Conservation (phyloP, 2,888 invertebrate genomes). For the Scaptodrosophila latifasciaeformis region DNA sequence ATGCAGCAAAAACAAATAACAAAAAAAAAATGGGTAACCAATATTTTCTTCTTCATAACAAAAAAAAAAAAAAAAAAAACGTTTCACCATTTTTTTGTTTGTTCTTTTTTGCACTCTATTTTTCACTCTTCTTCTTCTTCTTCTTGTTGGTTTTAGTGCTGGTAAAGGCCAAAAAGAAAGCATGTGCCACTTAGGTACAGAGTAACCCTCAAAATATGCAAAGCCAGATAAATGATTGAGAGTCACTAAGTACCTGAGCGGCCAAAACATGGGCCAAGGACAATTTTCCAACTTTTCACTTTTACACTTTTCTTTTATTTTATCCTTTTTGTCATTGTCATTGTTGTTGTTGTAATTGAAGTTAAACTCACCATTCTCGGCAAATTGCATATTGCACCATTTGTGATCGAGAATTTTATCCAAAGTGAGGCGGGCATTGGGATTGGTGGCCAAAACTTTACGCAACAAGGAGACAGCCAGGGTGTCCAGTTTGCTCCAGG, state of each 20-base stretch:
- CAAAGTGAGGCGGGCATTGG: slow-evolving; percentile 81
- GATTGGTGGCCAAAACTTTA: slow-evolving; percentile 83
- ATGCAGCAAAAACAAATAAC: slow-evolving; percentile 62
- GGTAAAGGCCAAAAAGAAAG: slow-evolving; percentile 1
- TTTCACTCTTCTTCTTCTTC: not conserved
- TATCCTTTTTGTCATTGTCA: not conserved
- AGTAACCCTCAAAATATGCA: slow-evolving; percentile 73
- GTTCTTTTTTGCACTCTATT: too few relatives aligned
- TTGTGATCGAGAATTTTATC: slow-evolving; percentile 83
- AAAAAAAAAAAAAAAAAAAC: too few relatives aligned
- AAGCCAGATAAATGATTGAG: slow-evolving; percentile 78
- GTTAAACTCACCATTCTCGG: slow-evolving; percentile 73
- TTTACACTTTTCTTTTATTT: slow-evolving; percentile 9
- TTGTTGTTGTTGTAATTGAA: too few relatives aligned
- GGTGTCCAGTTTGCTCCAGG: slow-evolving; percentile 89
- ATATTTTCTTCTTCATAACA: too few relatives aligned
- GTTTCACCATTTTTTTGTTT: too few relatives aligned
- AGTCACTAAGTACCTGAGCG: slow-evolving; percentile 92
- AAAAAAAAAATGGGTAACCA: too few relatives aligned
- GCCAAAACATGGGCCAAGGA: slow-evolving; percentile 22
- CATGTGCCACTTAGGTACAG: slow-evolving; percentile 69
- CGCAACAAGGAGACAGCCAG: slow-evolving; percentile 84
- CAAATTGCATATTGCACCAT: slow-evolving; percentile 80
- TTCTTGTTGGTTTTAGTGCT: not conserved
- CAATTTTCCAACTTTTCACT: not conserved